Evolutionary conservation across 2,797 vertebrate genomes (phyloP), one percentile per base, ranked within the genome.

Genomic region (Alca torda): DNA sequence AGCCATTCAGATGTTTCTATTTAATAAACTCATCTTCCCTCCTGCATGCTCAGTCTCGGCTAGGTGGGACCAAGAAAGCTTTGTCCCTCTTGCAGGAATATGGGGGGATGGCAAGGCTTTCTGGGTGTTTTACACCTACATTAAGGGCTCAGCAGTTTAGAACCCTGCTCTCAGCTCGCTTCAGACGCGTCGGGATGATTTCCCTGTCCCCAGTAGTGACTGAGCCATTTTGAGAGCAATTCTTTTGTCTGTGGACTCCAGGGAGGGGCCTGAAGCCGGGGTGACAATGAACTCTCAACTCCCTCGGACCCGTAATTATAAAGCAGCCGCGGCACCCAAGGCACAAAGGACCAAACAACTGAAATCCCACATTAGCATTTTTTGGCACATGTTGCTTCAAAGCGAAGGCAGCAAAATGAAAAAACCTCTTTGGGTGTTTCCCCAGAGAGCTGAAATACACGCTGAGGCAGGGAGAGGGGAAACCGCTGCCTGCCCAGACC

Each of bases 121-220:
- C 15, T 3, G 56, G 10, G 45, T 18, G 39, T 10, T 67, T 54
- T 20, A 11, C 45, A 35, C 13, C 60, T 9, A 6, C 24, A 4
- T 7, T 1, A 4, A 31, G 33, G 21, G n/a, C 68, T 26, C 33
- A 1, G 33, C 72, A 48, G 51, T 8, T 28, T 2, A 0, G 61
- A 37, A 31, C 16, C n/a, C 45, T 21, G 50, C 56, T 56, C 83
- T 13, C 46, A 7, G 63, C 61, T 87, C 10, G 0, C 50, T 84
- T 12, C 48, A 16, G n/a, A 20, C 8, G 6, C 1, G 6, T 19
- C 0, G 0, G 37, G 31, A 25, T 13, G 25, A 33, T 19, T 11
- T n/a, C 17, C 61, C 61, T 41, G 57, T 6, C 8, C 51, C 35
- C 68, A 56, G 31, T 35, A 64, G 39, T 2, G 61, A 64, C 35